Evolutionary conservation across 2,797 vertebrate species (phyloP), one percentile per base, ranked within the genome.

Genomic region (Synanceia verrucosa): DNA sequence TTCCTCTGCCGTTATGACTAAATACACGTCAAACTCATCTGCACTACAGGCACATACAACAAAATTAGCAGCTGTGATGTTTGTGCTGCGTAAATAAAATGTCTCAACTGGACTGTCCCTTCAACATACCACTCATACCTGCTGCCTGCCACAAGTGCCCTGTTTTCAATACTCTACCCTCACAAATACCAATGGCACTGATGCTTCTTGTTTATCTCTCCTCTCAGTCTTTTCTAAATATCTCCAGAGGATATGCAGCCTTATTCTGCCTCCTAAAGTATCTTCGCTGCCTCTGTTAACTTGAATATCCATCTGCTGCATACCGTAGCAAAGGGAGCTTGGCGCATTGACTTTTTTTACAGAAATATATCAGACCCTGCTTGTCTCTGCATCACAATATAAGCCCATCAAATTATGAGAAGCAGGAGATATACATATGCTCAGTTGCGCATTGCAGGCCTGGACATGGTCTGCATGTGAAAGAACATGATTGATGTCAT

Each of bases 231-330:
- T 74, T 68, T 62, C n/a, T 60, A 39, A 66, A 75, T 76, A 47
- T 62, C 73, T 65, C 76, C 26, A 11, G 64, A 81, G 76, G 67
- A 73, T 36, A 46, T 39, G 41, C 29, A 6, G 28, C 48, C 12
- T 61, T 71, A 68, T 53, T 43, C 57, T 46, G 50, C 52, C 52
- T 81, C 75, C 65, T 74, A 65, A 55, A 55, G 74, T 34, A 50
- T 50, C 39, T 4, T 7, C 19, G 2, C 19, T 51, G 48, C 44
- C 68, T 69, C 61, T 65, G 62, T 65, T 65, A 8, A 37, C 64
- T 41, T 47, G 11, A 63, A 47, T 24, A 71, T 74, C 41, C 59
- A 81, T 60, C 34, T 68, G 60, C 33, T 47, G 33, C 53, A 36
- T 66, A 34, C 21, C 44, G 46, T 21, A 23, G 53, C 60, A 68